phyloP scores from a whole-genome alignment of 2,113 vertebrate genomes.

The Argyrosomus japonicus region DNA sequence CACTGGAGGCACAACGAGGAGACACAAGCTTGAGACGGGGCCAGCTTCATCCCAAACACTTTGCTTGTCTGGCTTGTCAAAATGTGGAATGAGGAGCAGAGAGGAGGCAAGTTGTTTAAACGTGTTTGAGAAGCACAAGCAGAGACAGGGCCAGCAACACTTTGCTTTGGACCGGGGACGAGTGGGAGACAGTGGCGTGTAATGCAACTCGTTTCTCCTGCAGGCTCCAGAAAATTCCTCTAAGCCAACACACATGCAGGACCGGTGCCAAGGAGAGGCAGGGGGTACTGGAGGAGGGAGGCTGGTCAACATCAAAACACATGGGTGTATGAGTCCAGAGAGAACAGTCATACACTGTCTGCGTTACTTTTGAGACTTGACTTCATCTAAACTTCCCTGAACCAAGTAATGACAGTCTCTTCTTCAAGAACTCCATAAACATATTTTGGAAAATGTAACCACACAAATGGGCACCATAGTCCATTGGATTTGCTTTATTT shows the following conservation, averaged over 20 bases:
- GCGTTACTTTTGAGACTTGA: constrained; percentile 9
- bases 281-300: constrained; percentile 12
- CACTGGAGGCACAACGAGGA: constrained; percentile 28
- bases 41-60: constrained; percentile 47
- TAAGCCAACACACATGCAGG: constrained; percentile 47
- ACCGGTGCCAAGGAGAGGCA: constrained; percentile 30
- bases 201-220: constrained; percentile 41
- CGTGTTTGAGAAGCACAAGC: constrained; percentile 48
- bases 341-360: constrained; percentile 28
- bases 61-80: constrained; percentile 51
- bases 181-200: constrained; percentile 40
- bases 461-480: neutral
- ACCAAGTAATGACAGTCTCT: constrained; percentile 18
- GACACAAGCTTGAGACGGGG: constrained; percentile 29
- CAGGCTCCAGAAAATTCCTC: constrained; percentile 50
- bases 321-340: constrained; percentile 18
- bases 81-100: constrained; percentile 43
- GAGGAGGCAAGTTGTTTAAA: constrained; percentile 55
- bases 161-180: constrained; percentile 21
- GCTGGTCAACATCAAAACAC: constrained; percentile 43
- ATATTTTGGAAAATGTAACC: constrained; percentile 1
- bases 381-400: constrained; percentile 24
- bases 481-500: constrained; percentile 18
- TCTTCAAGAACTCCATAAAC: neutral
- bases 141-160: constrained; percentile 45